A percentile compares a stretch with the other conserved stretches of the same genome.
These are phyloP conservation scores for Tinea pellionella DNA, from an alignment of 2,888 invertebrate genomes.

Conservation along the genomic window DNA sequence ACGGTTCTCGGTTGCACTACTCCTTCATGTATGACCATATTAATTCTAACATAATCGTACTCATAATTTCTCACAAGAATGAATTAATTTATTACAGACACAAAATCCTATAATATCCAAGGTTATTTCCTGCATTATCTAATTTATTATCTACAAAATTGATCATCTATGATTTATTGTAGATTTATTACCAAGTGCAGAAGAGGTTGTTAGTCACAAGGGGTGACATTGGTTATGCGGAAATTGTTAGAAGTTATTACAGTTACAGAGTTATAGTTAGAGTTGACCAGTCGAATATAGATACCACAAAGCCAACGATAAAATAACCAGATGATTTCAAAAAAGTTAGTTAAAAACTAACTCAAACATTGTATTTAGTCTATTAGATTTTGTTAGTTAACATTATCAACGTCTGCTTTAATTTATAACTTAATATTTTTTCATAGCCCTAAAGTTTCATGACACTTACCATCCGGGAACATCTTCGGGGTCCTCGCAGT, in stretches of 20 bases:
- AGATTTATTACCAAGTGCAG: constrained; percentile 32
- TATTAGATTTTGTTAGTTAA: constrained; percentile 1
- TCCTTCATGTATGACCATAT: constrained; percentile 26
- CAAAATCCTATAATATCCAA: constrained; percentile 24
- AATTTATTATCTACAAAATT: background rate
- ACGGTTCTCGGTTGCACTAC: constrained; percentile 32
- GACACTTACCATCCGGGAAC: constrained; percentile 92
- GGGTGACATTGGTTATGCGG: constrained; percentile 48
- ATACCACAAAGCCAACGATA: constrained; percentile 41
- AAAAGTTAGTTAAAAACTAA: constrained; percentile 15
- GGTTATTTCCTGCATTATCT: constrained; percentile 38
- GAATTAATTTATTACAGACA: constrained; percentile 37
- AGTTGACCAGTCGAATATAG: constrained; percentile 20
- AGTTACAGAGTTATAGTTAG: constrained; percentile 23
- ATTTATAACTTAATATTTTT: background rate
- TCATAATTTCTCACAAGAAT: constrained; percentile 42
- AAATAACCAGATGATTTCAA: background rate
- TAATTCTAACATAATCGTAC: constrained; percentile 34
- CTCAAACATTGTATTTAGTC: background rate
- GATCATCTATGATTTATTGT: background rate
- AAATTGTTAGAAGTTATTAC: constrained; percentile 38
- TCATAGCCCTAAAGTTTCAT: background rate
- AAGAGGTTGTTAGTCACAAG: constrained; percentile 64
- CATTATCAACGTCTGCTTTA: background rate
- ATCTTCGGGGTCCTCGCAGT: constrained; percentile 95